A percentile compares a stretch with the other conserved stretches of the same genome.
Conservation (phyloP, 2,113 vertebrate species). For the Otolemur garnettii region DNA sequence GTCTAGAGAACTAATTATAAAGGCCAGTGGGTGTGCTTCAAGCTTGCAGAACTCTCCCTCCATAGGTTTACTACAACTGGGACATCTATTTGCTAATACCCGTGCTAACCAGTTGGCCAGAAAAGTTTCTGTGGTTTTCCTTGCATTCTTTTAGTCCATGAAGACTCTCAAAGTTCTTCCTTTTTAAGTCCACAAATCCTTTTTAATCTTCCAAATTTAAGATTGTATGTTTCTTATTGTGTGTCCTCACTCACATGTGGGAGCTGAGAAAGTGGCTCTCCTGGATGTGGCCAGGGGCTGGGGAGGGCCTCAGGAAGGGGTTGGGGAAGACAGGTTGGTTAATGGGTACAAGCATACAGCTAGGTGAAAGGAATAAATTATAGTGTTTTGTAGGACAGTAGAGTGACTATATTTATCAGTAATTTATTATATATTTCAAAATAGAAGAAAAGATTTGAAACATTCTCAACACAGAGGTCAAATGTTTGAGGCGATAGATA, state of each 20-base stretch:
- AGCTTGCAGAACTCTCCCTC: background rate
- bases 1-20: constrained; percentile 38
- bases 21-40: background rate
- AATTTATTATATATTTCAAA: background rate
- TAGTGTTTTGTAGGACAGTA: background rate
- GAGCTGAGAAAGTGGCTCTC: background rate
- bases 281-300: background rate
- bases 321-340: background rate
- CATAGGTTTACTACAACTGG: background rate
- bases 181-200: background rate
- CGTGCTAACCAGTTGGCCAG: constrained; percentile 8
- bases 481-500: background rate
- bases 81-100: background rate
- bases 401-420: background rate
- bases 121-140: constrained; percentile 31
- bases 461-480: background rate
- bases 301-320: background rate
- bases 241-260: background rate
- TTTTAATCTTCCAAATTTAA: constrained; percentile 8
- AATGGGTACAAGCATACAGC: background rate
- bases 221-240: background rate
- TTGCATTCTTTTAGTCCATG: background rate
- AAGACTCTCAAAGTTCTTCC: background rate
- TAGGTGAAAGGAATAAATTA: background rate
- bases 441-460: background rate